These are phyloP conservation scores for Micropoecilia bifurca DNA, from an alignment of 2,797 vertebrate species.

Conservation along the genomic window DNA sequence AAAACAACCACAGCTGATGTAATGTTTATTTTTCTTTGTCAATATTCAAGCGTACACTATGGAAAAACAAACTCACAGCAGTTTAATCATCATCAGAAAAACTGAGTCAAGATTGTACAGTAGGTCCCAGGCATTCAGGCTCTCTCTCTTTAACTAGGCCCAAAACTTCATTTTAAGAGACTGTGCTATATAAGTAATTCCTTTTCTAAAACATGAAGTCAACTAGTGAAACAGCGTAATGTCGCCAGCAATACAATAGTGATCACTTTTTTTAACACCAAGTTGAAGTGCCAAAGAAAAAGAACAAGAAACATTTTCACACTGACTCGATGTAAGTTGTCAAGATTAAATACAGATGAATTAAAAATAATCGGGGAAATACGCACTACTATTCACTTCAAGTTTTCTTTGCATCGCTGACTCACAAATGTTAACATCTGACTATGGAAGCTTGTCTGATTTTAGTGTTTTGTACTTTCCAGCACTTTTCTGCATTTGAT, in stretches of 20 bases:
- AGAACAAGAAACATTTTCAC: not conserved
- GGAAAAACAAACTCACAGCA: not conserved
- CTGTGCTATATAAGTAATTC: not conserved
- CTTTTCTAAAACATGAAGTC: not conserved
- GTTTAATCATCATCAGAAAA: not conserved
- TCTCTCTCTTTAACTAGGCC: not conserved
- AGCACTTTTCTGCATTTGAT: conserved; percentile 1
- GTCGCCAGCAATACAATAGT: not conserved
- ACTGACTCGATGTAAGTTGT: not conserved
- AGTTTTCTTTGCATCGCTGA: conserved; percentile 12
- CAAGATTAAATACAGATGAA: not conserved
- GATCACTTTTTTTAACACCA: not conserved
- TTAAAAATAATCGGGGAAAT: not conserved
- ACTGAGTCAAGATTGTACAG: not conserved
- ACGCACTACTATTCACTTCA: conserved; percentile 10
- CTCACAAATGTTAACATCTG: conserved; percentile 5
- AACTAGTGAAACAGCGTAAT: not conserved
- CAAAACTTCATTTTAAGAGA: not conserved
- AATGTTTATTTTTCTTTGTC: not conserved
- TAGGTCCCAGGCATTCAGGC: not conserved
- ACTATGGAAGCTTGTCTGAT: not conserved
- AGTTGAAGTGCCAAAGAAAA: not conserved
- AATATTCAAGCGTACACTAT: not conserved
- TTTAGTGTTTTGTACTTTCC: conserved; percentile 1
- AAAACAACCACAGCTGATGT: too few species aligned